Base-by-base conservation (phyloP, 53 echinoderm and acorn worm genomes). In the Hippasteria phrygiana region DNA sequence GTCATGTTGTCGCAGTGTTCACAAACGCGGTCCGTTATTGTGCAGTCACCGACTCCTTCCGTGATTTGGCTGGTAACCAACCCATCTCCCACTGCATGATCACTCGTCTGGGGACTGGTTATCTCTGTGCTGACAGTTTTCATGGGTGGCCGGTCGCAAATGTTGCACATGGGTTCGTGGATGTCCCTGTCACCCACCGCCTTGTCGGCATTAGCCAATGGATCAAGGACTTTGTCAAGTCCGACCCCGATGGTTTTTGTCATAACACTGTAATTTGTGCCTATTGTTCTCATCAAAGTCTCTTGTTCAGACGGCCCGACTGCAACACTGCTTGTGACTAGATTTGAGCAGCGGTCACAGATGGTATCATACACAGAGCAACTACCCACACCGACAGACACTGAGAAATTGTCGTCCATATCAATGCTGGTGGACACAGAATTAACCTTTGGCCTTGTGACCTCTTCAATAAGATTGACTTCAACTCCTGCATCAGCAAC, bases 231-330 rank as follows among this genome's bases (percentile, higher is more conserved):
- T 59, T 59, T 79, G 65, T 73, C 71, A 18, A 77, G 90, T 43
- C 97, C 97, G 11, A 93, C 92, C 7, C 96, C 96, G 9, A 96
- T 46, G 20, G 93, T 95, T 55, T 88, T 90, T 42, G 92, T 93
- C 16, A 84, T 26, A 16, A 94, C 66, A 28, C 80, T 92, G 88
- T 89, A 87, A 63, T 94, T 94, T 20, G 96, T 96, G 27, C 96
- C 96, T 11, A 94, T 88, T 3, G 92, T 92, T 31, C 94, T 78
- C 3, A 85, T 96, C 43, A 33, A 7, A 0, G 65, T 3, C 2
- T 64, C 31, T 14, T n/a, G 35, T 18, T 91, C 94, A 38, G 91
- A 50, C 28, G 78, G 80, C 12, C 94, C 94, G 9, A 94, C 91
- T 27, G 88, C 94, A 33, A 84, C 89, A 24, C 91, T 88, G 31